Base-by-base conservation (phyloP, 2,113 vertebrate genomes). In the Apistogramma diplotaenia region DNA sequence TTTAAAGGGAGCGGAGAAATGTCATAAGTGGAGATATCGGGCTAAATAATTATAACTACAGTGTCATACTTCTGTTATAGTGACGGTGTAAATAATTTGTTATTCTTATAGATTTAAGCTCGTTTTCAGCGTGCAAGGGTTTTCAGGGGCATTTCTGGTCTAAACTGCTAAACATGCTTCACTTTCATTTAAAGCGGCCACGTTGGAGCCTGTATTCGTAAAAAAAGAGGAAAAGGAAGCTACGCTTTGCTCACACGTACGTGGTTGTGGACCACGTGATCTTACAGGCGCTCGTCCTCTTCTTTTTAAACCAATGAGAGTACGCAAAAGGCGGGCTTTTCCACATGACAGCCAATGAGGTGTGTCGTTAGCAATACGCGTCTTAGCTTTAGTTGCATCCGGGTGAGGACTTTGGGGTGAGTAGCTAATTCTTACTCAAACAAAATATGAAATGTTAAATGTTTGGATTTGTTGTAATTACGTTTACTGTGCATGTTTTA, bases 401-500 rank as follows among this genome's bases (percentile, higher is more conserved):
- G 90, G 91, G 86, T 92, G 79, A 92, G 72, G 77, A 29, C 27
- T 83, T 74, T 61, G 58, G 75, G 91, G 93, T 93, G 86, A 92
- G 92, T 87, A 74, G 79, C 79, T 89, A 88, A 65, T 70, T 60
- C 74, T 81, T 58, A 80, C 15, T 73, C 46, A 83, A 23, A 76
- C 29, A 49, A 61, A 88, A 83, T 77, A 3, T 49, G 21, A 82
- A 46, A 33, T 27, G 4, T 43, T 25, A 49, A 51, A 46, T 12
- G 9, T 73, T 59, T 79, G 2, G n/a, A 27, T 84, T 83, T n/a
- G 60, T 10, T 51, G 21, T 33, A n/a, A 53, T 1, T 56, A 18
- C 0, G 35, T 1, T 25, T 6, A 8, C 19, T 1, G 2, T 21
- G 21, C 56, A 9, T 2, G 1, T 2, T 11, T 4, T 1, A 4